Evolutionary conservation across 2,888 invertebrate species (phyloP).

Genomic region (Mylabris sibirica): DNA sequence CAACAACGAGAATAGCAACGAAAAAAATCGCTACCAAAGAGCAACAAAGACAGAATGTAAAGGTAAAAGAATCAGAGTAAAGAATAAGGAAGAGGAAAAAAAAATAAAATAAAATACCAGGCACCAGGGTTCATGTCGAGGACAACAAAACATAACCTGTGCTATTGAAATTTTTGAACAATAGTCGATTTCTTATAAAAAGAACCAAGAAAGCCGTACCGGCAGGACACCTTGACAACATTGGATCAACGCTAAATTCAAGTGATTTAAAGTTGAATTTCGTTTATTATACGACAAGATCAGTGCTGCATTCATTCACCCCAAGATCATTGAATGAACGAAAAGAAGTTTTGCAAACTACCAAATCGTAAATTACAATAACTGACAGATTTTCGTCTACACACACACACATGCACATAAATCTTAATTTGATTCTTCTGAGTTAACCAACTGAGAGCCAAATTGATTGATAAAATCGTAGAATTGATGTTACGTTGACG

Average conservation of each 20-base stretch:
- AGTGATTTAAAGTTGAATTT: conserved; percentile 28
- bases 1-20: background rate
- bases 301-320: conserved; percentile 42
- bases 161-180: conserved; percentile 42
- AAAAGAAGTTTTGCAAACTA: conserved; percentile 40
- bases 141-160: conserved; percentile 42
- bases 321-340: conserved; percentile 35
- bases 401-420: no score
- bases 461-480: background rate
- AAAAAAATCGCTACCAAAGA: conserved; percentile 8
- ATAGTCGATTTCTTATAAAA: conserved; percentile 44
- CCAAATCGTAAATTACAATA: conserved; percentile 44
- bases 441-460: background rate
- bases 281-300: conserved; percentile 21
- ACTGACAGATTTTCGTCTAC: conserved; percentile 26
- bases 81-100: background rate
- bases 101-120: background rate
- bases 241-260: conserved; percentile 5
- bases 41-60: background rate
- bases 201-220: conserved; percentile 45
- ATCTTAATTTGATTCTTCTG: background rate
- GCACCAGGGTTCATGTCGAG: conserved; percentile 38
- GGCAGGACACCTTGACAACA: conserved; percentile 36
- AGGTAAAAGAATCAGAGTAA: background rate
- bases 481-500: background rate